Evolutionary conservation across 2,888 invertebrate species (phyloP).

Genomic region (Unio pictorum): DNA sequence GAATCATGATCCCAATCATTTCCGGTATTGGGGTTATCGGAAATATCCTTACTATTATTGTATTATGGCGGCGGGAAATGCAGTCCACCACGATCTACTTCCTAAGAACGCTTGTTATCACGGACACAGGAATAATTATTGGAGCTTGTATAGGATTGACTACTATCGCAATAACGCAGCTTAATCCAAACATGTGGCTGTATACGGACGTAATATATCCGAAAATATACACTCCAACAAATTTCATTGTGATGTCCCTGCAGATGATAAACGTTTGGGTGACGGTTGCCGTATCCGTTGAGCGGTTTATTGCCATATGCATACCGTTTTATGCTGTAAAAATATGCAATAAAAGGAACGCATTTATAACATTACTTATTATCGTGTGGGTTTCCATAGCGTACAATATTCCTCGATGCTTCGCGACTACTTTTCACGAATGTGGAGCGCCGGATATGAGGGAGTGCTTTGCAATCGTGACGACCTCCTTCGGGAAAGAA

Average conservation of each 20-base stretch:
- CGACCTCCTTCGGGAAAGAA: constrained; percentile 49
- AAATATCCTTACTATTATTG: constrained; percentile 63
- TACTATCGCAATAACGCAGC: constrained; percentile 43
- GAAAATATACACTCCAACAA: constrained; percentile 56
- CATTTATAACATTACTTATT: constrained; percentile 48
- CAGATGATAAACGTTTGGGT: constrained; percentile 67
- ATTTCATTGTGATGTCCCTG: constrained; percentile 60
- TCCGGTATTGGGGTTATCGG: constrained; percentile 60
- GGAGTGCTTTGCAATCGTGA: constrained; percentile 38
- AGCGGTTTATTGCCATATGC: constrained; percentile 67
- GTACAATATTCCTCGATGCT: constrained; percentile 62
- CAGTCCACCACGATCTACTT: constrained; percentile 62
- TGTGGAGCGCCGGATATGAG: constrained; percentile 10
- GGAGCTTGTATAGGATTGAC: constrained; percentile 40
- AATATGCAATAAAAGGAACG: constrained; percentile 55
- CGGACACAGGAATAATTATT: constrained; percentile 57
- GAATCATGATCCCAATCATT: constrained; percentile 57
- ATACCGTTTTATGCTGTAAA: constrained; percentile 60
- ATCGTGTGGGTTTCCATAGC: constrained; percentile 48
- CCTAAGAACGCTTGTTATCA: constrained; percentile 58
- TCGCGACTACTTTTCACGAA: constrained; percentile 38
- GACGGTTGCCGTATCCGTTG: constrained; percentile 64
- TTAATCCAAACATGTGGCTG: constrained; percentile 39
- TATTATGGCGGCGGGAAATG: constrained; percentile 63
- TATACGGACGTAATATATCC: constrained; percentile 59